Evolutionary conservation across 2,888 invertebrate genomes (phyloP).

Genomic region (Drosophila histrio): DNA sequence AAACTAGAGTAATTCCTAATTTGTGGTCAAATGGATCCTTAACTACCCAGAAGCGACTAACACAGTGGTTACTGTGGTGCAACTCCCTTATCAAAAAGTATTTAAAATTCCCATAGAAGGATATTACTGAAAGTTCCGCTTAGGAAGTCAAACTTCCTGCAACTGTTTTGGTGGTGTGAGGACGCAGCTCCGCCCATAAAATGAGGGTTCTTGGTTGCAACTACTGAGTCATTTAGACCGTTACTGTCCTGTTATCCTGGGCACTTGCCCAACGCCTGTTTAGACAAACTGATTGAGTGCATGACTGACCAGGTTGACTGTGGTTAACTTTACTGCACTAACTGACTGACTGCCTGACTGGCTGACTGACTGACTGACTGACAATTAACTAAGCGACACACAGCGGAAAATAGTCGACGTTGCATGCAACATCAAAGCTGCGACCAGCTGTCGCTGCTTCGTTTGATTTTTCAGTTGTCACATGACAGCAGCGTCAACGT

Average conservation of each 20-base stretch:
- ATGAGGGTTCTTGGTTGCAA: conserved; percentile 35
- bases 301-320: conserved; percentile 69
- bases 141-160: conserved; percentile 74
- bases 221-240: conserved; percentile 46
- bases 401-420: conserved; percentile 81
- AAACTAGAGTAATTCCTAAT: not conserved
- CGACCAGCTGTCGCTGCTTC: conserved; percentile 57
- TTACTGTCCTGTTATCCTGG: conserved; percentile 43
- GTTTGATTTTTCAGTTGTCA: conserved; percentile 67
- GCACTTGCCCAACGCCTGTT: conserved; percentile 46
- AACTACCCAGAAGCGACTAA: not conserved
- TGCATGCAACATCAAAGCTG: conserved; percentile 77
- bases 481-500: conserved; percentile 39
- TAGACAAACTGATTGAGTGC: conserved; percentile 66
- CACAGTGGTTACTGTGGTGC: not conserved
- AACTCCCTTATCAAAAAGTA: not conserved
- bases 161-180: conserved; percentile 26
- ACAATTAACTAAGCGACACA: conserved; percentile 75
- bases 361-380: conserved; percentile 57
- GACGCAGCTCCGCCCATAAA: conserved; percentile 11
- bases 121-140: conserved; percentile 65
- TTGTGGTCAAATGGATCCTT: not conserved
- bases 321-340: conserved; percentile 36
- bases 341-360: conserved; percentile 34
- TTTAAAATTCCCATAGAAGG: conserved; percentile 68